Base-by-base conservation (phyloP, 2,113 vertebrate species). In the Hippocampus barbouri region DNA sequence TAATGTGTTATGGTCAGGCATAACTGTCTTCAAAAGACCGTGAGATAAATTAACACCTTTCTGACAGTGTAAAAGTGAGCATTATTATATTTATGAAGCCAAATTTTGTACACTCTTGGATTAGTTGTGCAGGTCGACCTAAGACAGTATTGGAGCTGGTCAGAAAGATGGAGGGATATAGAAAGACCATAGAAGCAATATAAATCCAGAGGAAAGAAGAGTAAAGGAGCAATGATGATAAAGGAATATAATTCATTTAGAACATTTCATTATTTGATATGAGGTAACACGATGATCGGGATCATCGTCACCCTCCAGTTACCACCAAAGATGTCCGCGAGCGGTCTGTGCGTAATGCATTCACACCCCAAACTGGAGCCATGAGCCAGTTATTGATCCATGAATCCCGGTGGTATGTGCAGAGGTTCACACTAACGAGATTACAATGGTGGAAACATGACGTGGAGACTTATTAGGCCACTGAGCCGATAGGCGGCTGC, bases 341-440 rank as follows among this genome's bases (percentile, higher is more conserved):
- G 41, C 60, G 56, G 34, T 61, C 21, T 54, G n/a, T 38, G 60
- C 57, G 64, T 62, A 34, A 45, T 56, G 47, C 14, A 30, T n/a
- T 21, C 27, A 65, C 41, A 71, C 64, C 34, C 78, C 82, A 69
- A 74, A 85, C 76, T 27, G 4, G 67, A 84, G 71, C 70, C 78
- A 73, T 15, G 30, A 86, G 85, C 79, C 79, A 82, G 73, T 81
- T 88, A 90, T 90, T 83, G 89, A 90, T 88, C 84, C 54, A 64
- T 9, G n/a, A 71, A 71, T 84, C 69, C 77, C 5, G 2, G 77
- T 86, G 84, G 77, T 74, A 80, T 83, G 75, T 73, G 83, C 67
- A 67, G 85, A 79, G 79, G 79, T 82, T 89, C 84, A 83, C 70
- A 49, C 70, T 88, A 86, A 89, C 83, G 75, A 87, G 86, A 88